These are phyloP conservation scores for Callipepla squamata DNA, from an alignment of 2,113 vertebrate genomes.

Conservation along the genomic window DNA sequence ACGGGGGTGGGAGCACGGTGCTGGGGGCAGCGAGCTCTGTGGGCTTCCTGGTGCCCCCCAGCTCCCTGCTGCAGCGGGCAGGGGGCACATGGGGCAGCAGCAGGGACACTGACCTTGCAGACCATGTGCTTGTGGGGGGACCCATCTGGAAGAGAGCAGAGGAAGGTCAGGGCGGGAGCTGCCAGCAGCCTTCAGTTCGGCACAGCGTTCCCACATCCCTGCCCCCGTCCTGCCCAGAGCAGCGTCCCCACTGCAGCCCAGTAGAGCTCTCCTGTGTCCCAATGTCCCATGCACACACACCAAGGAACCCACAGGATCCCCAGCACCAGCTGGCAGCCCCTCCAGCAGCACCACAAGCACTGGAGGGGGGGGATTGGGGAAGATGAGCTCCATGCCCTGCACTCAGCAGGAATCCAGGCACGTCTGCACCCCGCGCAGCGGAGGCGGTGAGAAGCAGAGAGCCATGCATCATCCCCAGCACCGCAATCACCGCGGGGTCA, in stretches of 20 bases:
- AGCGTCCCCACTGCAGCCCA: neutral
- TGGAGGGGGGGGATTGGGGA: too few species aligned
- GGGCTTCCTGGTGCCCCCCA: neutral
- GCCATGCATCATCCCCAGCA: rapidly evolving
- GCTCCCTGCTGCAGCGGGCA: neutral
- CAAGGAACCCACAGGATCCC: neutral
- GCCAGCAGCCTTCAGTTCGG: neutral
- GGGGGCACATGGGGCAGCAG: rapidly evolving
- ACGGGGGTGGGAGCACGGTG: neutral
- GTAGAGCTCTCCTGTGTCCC: too few species aligned
- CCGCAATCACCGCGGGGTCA: neutral
- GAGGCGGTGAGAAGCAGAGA: neutral
- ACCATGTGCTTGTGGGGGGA: constrained; percentile 67
- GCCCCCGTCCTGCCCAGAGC: neutral
- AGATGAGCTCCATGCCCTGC: neutral
- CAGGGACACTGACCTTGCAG: constrained; percentile 76
- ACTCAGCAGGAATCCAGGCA: neutral
- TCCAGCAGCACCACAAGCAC: rapidly evolving
- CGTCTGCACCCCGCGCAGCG: rapidly evolving
- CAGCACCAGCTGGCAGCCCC: rapidly evolving
- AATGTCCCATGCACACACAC: too few species aligned
- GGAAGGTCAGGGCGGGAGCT: neutral
- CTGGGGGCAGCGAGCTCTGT: rapidly evolving
- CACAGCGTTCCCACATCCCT: neutral
- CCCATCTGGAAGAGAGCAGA: constrained; percentile 70